Conservation (phyloP, 2,888 invertebrate genomes). For the Microctonus aethiopoides region DNA sequence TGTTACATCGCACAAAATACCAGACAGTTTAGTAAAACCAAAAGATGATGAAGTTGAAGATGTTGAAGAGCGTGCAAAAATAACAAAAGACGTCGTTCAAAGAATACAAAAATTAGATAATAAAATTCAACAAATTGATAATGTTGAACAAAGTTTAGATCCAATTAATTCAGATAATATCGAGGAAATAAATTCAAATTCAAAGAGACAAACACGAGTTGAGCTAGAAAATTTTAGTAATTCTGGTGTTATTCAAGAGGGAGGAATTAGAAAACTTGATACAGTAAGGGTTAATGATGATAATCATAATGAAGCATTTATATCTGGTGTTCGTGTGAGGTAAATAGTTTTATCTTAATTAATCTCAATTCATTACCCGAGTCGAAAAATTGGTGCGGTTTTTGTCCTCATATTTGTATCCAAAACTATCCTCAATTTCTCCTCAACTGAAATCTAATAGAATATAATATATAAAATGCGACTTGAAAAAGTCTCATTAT, state of each 20-base stretch:
- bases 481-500: too few species aligned
- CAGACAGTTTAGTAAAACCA: conserved; percentile 65
- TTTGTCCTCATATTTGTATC: too few species aligned
- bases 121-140: conserved; percentile 38
- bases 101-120: conserved; percentile 53
- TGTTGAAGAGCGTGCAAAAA: conserved; percentile 45
- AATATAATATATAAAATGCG: too few species aligned
- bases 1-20: conserved; percentile 80
- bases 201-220: conserved; percentile 55
- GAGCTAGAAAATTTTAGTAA: conserved; percentile 60
- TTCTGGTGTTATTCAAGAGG: conserved; percentile 57
- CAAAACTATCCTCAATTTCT: too few species aligned
- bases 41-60: conserved; percentile 58
- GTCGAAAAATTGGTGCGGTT: too few species aligned
- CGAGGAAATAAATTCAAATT: conserved; percentile 41
- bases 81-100: conserved; percentile 51
- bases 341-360: conserved; percentile 26
- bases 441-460: too few species aligned
- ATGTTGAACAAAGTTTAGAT: conserved; percentile 44
- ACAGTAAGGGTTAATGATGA: conserved; percentile 43
- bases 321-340: conserved; percentile 59
- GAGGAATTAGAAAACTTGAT: conserved; percentile 52
- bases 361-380: not conserved
- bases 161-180: conserved; percentile 43
- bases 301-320: conserved; percentile 50